Percentiles rank a stretch among this genome's conserved stretches.
phyloP scores from a whole-genome alignment of 1,140 invertebrate species.

The Amyelois transitella region DNA sequence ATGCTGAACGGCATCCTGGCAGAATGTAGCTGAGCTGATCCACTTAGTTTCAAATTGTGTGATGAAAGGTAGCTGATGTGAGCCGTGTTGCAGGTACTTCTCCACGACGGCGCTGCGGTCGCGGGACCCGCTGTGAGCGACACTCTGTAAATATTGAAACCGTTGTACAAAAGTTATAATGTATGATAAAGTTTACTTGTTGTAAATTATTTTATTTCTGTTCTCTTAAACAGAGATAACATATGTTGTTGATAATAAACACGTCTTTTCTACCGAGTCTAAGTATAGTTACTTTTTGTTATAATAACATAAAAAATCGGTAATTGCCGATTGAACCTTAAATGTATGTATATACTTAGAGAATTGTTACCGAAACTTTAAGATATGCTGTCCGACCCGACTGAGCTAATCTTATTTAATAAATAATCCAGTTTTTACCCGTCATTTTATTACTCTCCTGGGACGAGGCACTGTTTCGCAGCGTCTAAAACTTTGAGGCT shows the following conservation, averaged over 20 bases:
- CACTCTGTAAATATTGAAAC: neutral
- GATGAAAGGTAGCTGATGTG: neutral
- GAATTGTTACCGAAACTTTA: neutral
- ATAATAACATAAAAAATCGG: neutral
- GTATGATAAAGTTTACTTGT: neutral
- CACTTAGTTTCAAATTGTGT: neutral
- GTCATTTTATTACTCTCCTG: slow-evolving; percentile 5
- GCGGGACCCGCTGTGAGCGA: slow-evolving; percentile 12
- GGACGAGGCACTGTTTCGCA: neutral
- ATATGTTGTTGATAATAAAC: neutral
- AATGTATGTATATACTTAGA: slow-evolving; percentile 4
- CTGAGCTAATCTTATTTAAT: slow-evolving; percentile 11
- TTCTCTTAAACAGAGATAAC: neutral
- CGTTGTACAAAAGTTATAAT: neutral
- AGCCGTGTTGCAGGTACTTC: slow-evolving; percentile 19
- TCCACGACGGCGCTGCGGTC: slow-evolving; percentile 12
- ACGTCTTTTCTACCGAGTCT: neutral
- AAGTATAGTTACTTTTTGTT: neutral
- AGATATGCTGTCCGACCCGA: slow-evolving; percentile 3
- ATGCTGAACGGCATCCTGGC: neutral
- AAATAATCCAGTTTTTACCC: slow-evolving; percentile 9
- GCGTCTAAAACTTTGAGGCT: neutral
- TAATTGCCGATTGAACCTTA: too few species aligned
- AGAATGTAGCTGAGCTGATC: neutral
- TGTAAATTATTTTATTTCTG: neutral